Conservation (phyloP, 2,888 invertebrate species). For the Coecobrya sp. region DNA sequence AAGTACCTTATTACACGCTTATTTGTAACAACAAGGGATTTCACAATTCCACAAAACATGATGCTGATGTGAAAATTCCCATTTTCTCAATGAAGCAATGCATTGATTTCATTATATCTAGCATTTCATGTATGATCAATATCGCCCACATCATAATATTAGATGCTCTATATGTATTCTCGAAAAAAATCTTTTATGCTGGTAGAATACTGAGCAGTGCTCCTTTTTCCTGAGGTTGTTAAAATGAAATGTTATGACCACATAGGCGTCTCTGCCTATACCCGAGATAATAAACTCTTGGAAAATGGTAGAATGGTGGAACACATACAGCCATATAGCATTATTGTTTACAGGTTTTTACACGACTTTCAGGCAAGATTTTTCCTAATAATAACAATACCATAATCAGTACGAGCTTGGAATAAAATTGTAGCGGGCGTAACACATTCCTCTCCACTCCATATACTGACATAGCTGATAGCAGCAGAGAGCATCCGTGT, state of each 20-base stretch:
- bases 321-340: neutral
- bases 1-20: neutral
- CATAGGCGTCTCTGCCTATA: neutral
- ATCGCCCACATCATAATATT: neutral
- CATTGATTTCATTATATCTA: constrained; percentile 41
- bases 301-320: neutral
- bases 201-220: constrained; percentile 14
- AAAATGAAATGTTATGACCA: constrained; percentile 26
- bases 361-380: neutral
- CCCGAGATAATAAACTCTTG: neutral
- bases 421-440: constrained; percentile 34
- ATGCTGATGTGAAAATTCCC: neutral
- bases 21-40: neutral
- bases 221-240: neutral
- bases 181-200: neutral
- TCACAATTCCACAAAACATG: neutral
- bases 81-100: neutral
- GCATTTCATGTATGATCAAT: neutral
- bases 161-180: neutral
- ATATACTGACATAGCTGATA: too few species aligned
- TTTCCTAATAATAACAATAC: constrained; percentile 31
- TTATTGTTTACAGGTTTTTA: constrained; percentile 47
- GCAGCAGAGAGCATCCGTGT: neutral
- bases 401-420: constrained; percentile 46
- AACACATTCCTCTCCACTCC: neutral